Evolutionary conservation across 2,888 invertebrate species (phyloP), one percentile per base, ranked within the genome.

Genomic region (Periphyllus acericola): DNA sequence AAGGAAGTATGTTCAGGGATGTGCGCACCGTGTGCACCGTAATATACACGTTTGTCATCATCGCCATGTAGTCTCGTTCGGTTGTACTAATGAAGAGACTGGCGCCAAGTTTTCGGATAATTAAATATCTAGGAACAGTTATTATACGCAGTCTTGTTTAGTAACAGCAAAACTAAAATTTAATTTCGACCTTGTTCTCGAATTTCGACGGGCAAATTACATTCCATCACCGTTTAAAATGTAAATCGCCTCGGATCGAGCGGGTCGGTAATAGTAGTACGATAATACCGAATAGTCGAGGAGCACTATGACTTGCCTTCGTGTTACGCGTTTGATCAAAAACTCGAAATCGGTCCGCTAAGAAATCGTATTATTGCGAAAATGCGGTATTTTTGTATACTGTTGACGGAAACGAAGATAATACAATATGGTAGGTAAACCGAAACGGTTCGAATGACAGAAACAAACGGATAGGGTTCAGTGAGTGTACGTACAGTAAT

Each of bases 41-140:
- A n/a, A 4, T 17, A 21, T 9, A 11, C 29, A 36, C 75, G 83
- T 83, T 83, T 83, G 74, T 83, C 83, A 60, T 40, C 83, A 60
- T 40, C 83, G 72, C 60, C 40, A 34, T 25, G 21, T 21, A 25
- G 83, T 83, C 60, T 75, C 74, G 40, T 83, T 60, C 74, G 3
- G 60, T 60, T 60, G n/a, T n/a, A 36, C 74, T 83, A 83, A 83
- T 83, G 83, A 83, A 60, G 83, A 75, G n/a, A 83, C 83, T 75
- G 83, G 83, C 83, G 83, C 83, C 83, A 83, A 83, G 83, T 83
- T 83, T 75, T 75, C 36, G 40, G 83, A 32, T 83, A 60, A 83
- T 83, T 83, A 83, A 29, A 83, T 19, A 75, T n/a, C n/a, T 25
- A 55, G 36, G 83, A 74, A 71, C 71, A 9, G 46, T 9, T n/a